A percentile compares a stretch with the other conserved stretches of the same genome.
Evolutionary conservation across 1,140 invertebrate genomes (phyloP).

Genomic region (Bemisia tabaci): DNA sequence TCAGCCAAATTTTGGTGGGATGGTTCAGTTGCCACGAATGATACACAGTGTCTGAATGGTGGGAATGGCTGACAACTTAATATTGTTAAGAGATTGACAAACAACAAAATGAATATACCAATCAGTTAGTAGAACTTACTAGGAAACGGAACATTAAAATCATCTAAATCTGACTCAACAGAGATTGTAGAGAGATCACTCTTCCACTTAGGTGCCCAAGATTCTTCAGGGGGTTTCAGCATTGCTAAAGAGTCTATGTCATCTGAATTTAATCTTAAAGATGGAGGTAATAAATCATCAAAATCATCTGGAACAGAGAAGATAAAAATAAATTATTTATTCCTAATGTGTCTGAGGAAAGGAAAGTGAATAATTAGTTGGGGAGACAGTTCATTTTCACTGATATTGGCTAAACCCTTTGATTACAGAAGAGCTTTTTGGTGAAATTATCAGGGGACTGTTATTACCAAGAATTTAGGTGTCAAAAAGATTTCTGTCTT

Average conservation of each 20-base stretch:
- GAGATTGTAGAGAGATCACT: neutral
- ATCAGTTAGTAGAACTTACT: neutral
- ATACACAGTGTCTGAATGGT: neutral
- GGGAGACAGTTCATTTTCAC: too few species aligned
- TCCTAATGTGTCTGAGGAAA: too few species aligned
- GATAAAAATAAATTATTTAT: too few species aligned
- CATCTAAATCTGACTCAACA: neutral
- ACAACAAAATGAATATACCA: neutral
- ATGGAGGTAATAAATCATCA: neutral
- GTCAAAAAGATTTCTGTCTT: too few species aligned
- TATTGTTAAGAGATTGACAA: neutral
- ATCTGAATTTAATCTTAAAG: neutral
- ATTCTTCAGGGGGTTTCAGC: neutral
- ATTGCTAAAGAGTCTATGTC: neutral
- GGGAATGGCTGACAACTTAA: neutral
- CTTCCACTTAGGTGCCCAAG: neutral
- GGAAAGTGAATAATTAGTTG: too few species aligned
- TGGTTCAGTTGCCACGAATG: too few species aligned
- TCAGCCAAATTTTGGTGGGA: too few species aligned
- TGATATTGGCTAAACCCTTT: too few species aligned
- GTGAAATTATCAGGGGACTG: too few species aligned
- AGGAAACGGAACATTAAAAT: neutral
- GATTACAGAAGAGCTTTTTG: too few species aligned
- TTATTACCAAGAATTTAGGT: too few species aligned
- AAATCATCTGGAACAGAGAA: neutral